phyloP scores from a whole-genome alignment of 2,113 vertebrate genomes.

The Channa argus region DNA sequence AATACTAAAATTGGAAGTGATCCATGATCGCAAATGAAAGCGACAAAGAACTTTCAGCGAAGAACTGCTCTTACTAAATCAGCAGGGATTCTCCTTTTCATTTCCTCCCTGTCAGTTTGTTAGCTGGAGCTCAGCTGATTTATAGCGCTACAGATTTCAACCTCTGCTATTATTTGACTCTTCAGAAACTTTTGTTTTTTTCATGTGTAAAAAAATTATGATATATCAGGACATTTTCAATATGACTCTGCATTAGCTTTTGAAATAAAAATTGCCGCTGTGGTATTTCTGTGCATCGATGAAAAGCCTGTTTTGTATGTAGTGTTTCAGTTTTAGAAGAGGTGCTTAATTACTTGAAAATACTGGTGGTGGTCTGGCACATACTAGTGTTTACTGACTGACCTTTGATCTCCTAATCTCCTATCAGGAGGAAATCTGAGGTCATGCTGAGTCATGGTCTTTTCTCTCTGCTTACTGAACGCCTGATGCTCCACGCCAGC shows the following conservation, averaged over 20 bases:
- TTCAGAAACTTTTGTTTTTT: conserved; percentile 17
- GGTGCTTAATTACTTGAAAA: neutral
- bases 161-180: conserved; percentile 1
- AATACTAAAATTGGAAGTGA: conserved; percentile 25
- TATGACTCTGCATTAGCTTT: neutral
- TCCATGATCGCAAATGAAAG: conserved; percentile 60
- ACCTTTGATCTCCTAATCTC: conserved; percentile 42
- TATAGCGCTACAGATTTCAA: conserved; percentile 13
- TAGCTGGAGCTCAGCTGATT: conserved; percentile 38
- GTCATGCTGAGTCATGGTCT: conserved; percentile 96
- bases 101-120: conserved; percentile 48
- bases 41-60: conserved; percentile 12
- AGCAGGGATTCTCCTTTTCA: conserved; percentile 55
- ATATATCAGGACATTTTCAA: neutral
- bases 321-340: neutral
- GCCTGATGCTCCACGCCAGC: conserved; percentile 92
- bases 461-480: conserved; percentile 94
- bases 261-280: neutral
- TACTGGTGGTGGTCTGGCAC: neutral
- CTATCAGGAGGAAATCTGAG: conserved; percentile 93
- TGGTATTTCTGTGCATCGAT: neutral
- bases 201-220: neutral
- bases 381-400: conserved; percentile 15
- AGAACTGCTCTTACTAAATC: conserved; percentile 30
- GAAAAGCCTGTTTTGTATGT: neutral